Conservation (phyloP, 2,888 invertebrate genomes). For the Prionchulus punctatus region DNA sequence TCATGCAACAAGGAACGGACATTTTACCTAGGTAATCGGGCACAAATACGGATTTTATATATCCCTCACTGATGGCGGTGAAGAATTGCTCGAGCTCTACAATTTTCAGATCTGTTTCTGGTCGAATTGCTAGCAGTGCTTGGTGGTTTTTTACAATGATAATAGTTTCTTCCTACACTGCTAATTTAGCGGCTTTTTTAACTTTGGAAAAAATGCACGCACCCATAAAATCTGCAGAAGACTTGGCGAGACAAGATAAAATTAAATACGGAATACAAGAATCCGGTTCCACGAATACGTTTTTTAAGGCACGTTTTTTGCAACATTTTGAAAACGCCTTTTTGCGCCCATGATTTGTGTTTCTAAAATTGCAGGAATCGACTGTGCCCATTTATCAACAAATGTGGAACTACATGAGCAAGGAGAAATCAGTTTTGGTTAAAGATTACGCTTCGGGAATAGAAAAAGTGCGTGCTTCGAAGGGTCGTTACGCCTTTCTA, state of each 20-base stretch:
- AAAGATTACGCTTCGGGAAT: conserved; percentile 24
- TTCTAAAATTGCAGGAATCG: no score
- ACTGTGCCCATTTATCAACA: conserved; percentile 5
- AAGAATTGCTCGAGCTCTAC: not conserved
- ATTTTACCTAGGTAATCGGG: conserved; percentile 66
- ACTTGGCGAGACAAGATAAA: conserved; percentile 69
- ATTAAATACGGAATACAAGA: conserved; percentile 64
- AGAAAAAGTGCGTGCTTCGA: conserved; percentile 15
- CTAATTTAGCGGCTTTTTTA: conserved; percentile 84
- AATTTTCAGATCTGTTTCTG: conserved; percentile 58
- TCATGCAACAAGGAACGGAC: conserved; percentile 97
- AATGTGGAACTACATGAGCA: conserved; percentile 13
- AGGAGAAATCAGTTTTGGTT: conserved; percentile 6
- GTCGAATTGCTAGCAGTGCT: conserved; percentile 86
- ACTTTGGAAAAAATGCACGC: conserved; percentile 85
- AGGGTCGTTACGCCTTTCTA: conserved; percentile 46
- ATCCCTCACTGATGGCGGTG: no score
- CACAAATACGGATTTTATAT: not conserved
- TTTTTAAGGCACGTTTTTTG: conserved; percentile 52
- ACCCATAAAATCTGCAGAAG: conserved; percentile 73
- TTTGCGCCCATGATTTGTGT: no score
- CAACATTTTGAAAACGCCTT: no score
- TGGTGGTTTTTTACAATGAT: conserved; percentile 99
- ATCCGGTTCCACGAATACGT: conserved; percentile 60
- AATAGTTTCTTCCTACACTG: conserved; percentile 88